Evolutionary conservation across 2,113 vertebrate species (phyloP), one percentile per base, ranked within the genome.

Genomic region (Epinephelus moara): DNA sequence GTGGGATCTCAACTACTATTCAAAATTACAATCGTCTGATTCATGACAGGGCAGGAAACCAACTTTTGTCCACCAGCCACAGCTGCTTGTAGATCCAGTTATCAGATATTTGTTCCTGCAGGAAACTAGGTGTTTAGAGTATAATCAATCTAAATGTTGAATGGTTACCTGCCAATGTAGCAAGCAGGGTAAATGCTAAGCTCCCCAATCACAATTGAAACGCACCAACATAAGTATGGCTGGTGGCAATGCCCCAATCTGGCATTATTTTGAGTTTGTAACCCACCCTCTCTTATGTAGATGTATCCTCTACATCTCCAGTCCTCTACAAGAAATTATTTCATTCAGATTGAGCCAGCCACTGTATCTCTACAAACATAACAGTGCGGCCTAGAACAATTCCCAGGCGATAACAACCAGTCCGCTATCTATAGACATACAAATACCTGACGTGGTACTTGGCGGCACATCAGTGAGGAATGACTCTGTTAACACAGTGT

Each of bases 401-500:
- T 89, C 89, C 79, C 85, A 90, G 72, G 88, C 82, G 81, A 92
- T 87, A 86, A 85, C 60, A 55, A 72, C 13, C 53, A 33, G 33
- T 12, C 57, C 10, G 33, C 79, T 90, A 90, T 90, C 89, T 88
- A 53, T 62, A 87, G 86, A 88, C 81, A 78, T 78, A 85, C 78
- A 92, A 90, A 92, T 90, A 91, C 85, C 42, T 86, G 89, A 91
- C 30, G 27, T 63, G 70, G 75, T 80, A 52, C 50, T 88, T 69
- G 60, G 70, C 50, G 21, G 64, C 37, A 80, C 82, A 85, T 91
- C 84, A 88, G 57, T 77, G 71, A 85, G 55, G 55, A 89, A 78
- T 49, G 40, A 85, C 70, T 62, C 67, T 37, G 78, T 80, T 89
- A 70, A 86, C 86, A 90, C 49, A 0, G 57, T 75, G 88, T 93